Conservation (phyloP, 1,140 invertebrate species). For the Chironomus tepperi region DNA sequence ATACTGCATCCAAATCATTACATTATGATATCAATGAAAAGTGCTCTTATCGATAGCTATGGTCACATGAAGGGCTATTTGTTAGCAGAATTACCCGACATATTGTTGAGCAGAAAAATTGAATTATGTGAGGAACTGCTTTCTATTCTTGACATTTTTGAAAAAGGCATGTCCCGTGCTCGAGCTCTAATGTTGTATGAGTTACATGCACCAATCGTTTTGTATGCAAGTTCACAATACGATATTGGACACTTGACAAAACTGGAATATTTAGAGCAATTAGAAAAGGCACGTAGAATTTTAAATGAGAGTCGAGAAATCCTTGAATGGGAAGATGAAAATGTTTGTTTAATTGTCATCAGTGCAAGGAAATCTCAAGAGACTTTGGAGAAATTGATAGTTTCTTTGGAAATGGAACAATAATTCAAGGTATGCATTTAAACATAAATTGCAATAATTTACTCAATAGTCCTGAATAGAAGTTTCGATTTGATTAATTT, state of each 20-base stretch:
- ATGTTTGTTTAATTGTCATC: neutral
- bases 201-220: constrained; percentile 62
- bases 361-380: neutral
- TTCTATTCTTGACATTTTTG: constrained; percentile 57
- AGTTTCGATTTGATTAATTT: too few relatives aligned
- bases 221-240: constrained; percentile 47
- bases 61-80: constrained; percentile 61
- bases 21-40: constrained; percentile 51
- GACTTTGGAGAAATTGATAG: constrained; percentile 8
- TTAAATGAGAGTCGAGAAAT: neutral
- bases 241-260: neutral
- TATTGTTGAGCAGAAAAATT: constrained; percentile 64
- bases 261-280: constrained; percentile 4
- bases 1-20: constrained; percentile 64
- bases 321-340: neutral
- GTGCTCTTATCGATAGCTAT: constrained; percentile 63
- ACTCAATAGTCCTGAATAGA: too few relatives aligned
- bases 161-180: constrained; percentile 65
- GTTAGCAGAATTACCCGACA: constrained; percentile 58
- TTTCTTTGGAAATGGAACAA: neutral
- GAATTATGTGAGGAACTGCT: constrained; percentile 60
- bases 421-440: too few relatives aligned
- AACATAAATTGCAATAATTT: too few relatives aligned
- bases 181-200: constrained; percentile 71
- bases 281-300: neutral